Percentiles rank a stretch among this genome's conserved stretches.
phyloP scores from a whole-genome alignment of 2,113 vertebrate genomes.

The Orycteropus afer region DNA sequence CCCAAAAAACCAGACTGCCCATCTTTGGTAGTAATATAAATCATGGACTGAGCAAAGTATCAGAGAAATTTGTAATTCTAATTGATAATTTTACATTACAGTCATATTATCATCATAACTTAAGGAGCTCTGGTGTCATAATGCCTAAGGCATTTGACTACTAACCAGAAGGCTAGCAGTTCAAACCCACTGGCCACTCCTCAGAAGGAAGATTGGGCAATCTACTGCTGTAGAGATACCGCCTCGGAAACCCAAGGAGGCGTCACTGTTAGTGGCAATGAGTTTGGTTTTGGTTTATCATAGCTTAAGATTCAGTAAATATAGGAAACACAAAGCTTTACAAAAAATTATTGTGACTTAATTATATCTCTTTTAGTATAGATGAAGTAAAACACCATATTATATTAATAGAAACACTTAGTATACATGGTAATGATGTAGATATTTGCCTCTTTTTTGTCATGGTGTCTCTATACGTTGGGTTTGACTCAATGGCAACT shows the following conservation, averaged over 20 bases:
- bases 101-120: neutral
- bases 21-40: neutral
- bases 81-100: neutral
- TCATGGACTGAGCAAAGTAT: neutral
- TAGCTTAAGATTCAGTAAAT: neutral
- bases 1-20: neutral
- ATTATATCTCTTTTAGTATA: neutral
- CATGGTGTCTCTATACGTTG: too few species aligned
- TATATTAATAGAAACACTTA: conserved; percentile 1
- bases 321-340: neutral
- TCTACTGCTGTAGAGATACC: too few species aligned
- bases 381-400: neutral
- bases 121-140: too few species aligned
- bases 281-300: too few species aligned
- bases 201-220: too few species aligned
- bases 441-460: neutral
- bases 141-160: too few species aligned
- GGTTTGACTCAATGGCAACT: too few species aligned
- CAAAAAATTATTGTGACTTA: neutral
- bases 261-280: too few species aligned
- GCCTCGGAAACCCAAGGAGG: too few species aligned
- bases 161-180: too few species aligned
- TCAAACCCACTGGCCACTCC: too few species aligned
- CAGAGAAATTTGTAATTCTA: neutral
- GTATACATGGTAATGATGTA: neutral